These are phyloP conservation scores for Craniophora ligustri DNA, from an alignment of 2,888 invertebrate genomes.

Conservation along the genomic window DNA sequence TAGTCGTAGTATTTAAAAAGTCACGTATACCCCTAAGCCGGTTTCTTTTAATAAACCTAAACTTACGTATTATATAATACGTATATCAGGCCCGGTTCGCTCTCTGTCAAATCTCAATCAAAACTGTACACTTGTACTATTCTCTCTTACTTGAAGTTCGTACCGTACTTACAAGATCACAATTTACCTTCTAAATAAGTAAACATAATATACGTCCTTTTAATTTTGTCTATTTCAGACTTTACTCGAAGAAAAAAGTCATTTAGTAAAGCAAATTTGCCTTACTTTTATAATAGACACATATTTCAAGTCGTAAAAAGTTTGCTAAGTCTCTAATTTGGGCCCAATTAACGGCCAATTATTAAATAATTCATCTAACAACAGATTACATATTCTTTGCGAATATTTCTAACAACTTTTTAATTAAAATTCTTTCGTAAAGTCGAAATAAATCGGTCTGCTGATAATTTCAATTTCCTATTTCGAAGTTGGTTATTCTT, in stretches of 20 bases:
- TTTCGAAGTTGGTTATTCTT: conserved; percentile 57
- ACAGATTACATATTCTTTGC: conserved; percentile 82
- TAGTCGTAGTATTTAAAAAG: no score
- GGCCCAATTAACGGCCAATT: conserved; percentile 75
- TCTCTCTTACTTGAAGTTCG: no score
- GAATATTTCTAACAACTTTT: conserved; percentile 80
- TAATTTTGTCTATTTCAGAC: no score
- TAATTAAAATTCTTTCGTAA: conserved; percentile 83
- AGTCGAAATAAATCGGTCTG: conserved; percentile 72
- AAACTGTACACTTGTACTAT: no score
- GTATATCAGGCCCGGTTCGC: no score
- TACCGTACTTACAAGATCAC: no score
- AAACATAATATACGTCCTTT: no score
- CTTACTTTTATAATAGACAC: conserved; percentile 4
- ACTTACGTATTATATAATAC: no score
- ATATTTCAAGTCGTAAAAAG: conserved; percentile 30
- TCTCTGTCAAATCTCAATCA: no score
- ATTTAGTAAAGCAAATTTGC: conserved; percentile 1
- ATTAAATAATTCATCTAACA: conserved; percentile 78
- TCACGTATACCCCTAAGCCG: no score
- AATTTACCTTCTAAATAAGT: no score
- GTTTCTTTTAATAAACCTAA: no score
- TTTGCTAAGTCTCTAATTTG: conserved; percentile 50
- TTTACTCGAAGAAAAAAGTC: not conserved
- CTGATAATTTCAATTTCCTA: conserved; percentile 76